Conservation (phyloP, 2,797 vertebrate genomes). For the Gymnoscopelus braueri region DNA sequence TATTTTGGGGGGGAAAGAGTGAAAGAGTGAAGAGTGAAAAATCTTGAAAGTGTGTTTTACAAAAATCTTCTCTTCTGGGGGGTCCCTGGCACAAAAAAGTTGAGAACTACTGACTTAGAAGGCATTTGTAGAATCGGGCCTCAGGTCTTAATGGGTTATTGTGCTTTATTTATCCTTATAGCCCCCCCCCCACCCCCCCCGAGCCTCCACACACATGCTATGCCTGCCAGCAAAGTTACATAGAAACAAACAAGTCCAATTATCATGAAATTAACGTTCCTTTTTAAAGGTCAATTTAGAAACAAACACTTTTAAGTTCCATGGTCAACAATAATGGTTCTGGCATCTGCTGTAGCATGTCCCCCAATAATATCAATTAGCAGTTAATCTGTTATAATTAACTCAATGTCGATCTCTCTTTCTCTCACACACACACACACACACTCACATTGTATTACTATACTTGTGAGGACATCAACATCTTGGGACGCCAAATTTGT, state of each 20-base stretch:
- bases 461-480: too few relatives aligned
- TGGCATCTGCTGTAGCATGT: background rate
- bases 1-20: too few relatives aligned
- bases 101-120: too few relatives aligned
- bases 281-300: slow-evolving; percentile 3
- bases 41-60: too few relatives aligned
- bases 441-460: background rate
- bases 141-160: too few relatives aligned
- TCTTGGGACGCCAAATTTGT: too few relatives aligned
- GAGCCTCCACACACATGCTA: background rate
- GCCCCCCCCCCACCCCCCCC: background rate
- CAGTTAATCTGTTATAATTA: slow-evolving; percentile 18
- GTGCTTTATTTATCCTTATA: slow-evolving; percentile 24
- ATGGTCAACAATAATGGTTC: too few relatives aligned
- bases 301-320: too few relatives aligned
- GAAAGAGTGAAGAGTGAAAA: too few relatives aligned
- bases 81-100: too few relatives aligned
- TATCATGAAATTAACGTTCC: background rate
- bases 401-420: slow-evolving; percentile 16
- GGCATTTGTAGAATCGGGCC: too few relatives aligned
- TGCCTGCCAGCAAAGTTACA: slow-evolving; percentile 17
- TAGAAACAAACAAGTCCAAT: background rate
- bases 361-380: slow-evolving; percentile 41
- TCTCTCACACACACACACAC: slow-evolving; percentile 12
- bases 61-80: too few relatives aligned